These are phyloP conservation scores for Eumerus sabulonum DNA, from an alignment of 2,888 invertebrate species.

Conservation along the genomic window DNA sequence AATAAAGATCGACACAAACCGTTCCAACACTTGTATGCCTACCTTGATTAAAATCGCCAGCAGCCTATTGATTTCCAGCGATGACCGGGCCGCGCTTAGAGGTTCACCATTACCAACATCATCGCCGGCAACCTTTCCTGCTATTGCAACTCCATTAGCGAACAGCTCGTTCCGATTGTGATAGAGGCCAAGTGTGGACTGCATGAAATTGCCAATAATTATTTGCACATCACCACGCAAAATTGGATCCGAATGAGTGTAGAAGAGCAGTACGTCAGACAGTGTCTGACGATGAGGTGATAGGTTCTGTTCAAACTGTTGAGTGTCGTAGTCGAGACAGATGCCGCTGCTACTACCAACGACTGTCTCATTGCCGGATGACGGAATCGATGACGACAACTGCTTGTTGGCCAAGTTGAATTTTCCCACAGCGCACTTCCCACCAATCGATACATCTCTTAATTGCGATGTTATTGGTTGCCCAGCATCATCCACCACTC, in stretches of 20 bases:
- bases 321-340: constrained; percentile 18
- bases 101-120: constrained; percentile 43
- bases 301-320: constrained; percentile 8
- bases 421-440: constrained; percentile 70
- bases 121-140: constrained; percentile 4
- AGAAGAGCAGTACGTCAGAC: constrained; percentile 76
- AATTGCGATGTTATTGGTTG: constrained; percentile 62
- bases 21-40: constrained; percentile 19
- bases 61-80: constrained; percentile 73
- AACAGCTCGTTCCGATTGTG: constrained; percentile 64
- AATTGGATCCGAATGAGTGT: constrained; percentile 78
- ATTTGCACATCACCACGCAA: constrained; percentile 77
- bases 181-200: constrained; percentile 70
- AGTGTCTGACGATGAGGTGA: constrained; percentile 68
- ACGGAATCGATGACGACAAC: background rate
- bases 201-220: constrained; percentile 77
- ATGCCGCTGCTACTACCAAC: constrained; percentile 5
- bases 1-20: background rate
- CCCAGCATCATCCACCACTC: constrained; percentile 28
- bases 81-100: constrained; percentile 64
- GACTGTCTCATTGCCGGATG: constrained; percentile 5
- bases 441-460: constrained; percentile 59
- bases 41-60: constrained; percentile 77
- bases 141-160: constrained; percentile 2
- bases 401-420: constrained; percentile 65